Percentiles rank a stretch among this genome's conserved stretches.
These are phyloP conservation scores for Esperia sulphurella DNA, from an alignment of 2,888 invertebrate genomes.

Conservation along the genomic window DNA sequence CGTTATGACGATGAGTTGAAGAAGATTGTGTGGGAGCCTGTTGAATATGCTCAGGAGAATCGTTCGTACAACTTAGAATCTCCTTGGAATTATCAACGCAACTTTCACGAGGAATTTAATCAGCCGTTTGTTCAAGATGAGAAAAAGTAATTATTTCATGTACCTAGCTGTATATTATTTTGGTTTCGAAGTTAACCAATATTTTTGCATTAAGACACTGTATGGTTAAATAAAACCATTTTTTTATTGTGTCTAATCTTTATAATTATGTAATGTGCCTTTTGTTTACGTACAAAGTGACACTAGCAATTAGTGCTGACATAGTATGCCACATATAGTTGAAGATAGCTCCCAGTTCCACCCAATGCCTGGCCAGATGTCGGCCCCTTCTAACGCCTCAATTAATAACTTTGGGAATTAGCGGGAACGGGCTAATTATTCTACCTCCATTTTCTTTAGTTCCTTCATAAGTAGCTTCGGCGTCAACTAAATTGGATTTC, in stretches of 20 bases:
- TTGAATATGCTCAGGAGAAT: slow-evolving; percentile 59
- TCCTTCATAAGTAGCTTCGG: slow-evolving; percentile 32
- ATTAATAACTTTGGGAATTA: slow-evolving; percentile 75
- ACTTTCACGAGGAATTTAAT: slow-evolving; percentile 57
- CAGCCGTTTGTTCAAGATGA: slow-evolving; percentile 25
- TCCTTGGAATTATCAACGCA: slow-evolving; percentile 61
- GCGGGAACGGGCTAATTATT: slow-evolving; percentile 67
- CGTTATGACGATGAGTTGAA: slow-evolving; percentile 69
- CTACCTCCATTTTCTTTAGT: slow-evolving; percentile 62
- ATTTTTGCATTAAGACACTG: too few species aligned
- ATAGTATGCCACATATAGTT: slow-evolving; percentile 13
- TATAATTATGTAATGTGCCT: too few species aligned
- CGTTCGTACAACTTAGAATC: slow-evolving; percentile 47
- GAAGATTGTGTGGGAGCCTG: slow-evolving; percentile 65
- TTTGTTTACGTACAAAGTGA: neutral
- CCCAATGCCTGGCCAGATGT: slow-evolving; percentile 53
- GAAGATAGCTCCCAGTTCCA: slow-evolving; percentile 19
- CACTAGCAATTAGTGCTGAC: slow-evolving; percentile 14
- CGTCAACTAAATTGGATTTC: slow-evolving; percentile 40
- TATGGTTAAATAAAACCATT: too few species aligned
- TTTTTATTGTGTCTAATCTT: too few species aligned
- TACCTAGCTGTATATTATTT: neutral
- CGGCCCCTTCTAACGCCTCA: slow-evolving; percentile 61
- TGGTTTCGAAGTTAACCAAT: neutral
- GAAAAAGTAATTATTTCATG: slow-evolving; percentile 3